These are phyloP conservation scores for Holothuria glaberrima DNA, from an alignment of 35 echinoderm and acorn worm species.

Conservation along the genomic window DNA sequence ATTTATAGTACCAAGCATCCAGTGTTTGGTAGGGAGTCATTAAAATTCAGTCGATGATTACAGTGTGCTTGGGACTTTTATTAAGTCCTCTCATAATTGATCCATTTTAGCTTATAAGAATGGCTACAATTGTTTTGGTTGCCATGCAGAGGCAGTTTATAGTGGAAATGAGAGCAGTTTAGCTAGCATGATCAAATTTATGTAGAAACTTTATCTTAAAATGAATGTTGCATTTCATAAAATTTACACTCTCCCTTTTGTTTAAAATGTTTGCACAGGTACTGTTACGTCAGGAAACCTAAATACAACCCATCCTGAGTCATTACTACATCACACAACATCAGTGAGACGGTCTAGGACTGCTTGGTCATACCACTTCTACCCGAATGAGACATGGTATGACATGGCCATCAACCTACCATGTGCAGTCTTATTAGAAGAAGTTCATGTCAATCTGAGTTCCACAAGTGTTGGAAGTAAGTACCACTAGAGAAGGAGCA, in stretches of 20 bases:
- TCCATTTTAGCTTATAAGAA: no score
- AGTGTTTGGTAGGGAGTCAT: no score
- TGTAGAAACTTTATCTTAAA: background rate
- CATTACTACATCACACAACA: constrained; percentile 79
- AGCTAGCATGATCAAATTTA: background rate
- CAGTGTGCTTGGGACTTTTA: no score
- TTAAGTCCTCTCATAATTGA: no score
- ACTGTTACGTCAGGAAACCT: constrained; percentile 83
- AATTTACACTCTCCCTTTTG: background rate
- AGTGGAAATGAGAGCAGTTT: background rate
- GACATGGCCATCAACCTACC: constrained; percentile 93
- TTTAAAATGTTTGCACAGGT: constrained; percentile 49
- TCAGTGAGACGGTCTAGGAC: constrained; percentile 82
- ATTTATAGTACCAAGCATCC: no score
- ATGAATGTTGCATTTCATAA: background rate
- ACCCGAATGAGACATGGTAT: constrained; percentile 95
- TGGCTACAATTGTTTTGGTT: no score
- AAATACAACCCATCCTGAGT: constrained; percentile 87
- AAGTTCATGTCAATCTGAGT: constrained; percentile 92
- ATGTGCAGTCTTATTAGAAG: constrained; percentile 86
- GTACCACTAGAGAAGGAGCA: background rate
- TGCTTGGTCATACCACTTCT: constrained; percentile 98
- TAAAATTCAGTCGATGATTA: no score
- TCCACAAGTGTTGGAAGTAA: constrained; percentile 91
- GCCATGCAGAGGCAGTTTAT: background rate